phyloP scores from a whole-genome alignment of 1,140 invertebrate species.

The Musca domestica region DNA sequence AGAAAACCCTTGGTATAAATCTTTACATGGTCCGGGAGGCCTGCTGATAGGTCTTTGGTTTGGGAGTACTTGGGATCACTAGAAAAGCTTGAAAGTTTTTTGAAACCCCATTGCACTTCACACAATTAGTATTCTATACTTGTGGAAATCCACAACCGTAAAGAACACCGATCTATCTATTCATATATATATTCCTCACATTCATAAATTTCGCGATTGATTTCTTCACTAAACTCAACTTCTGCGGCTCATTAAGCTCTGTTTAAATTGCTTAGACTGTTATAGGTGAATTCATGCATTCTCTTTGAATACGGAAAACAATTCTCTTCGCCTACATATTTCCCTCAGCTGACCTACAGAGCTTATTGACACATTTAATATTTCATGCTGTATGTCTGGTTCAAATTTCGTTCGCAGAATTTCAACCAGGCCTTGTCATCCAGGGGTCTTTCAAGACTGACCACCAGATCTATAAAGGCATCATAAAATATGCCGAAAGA shows the following conservation, averaged over 20 bases:
- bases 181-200: slow-evolving; percentile 16
- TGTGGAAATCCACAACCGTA: background rate
- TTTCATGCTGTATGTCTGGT: slow-evolving; percentile 18
- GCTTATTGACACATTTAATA: background rate
- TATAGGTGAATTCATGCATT: background rate
- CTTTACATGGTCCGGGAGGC: background rate
- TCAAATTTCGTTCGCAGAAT: slow-evolving; percentile 2
- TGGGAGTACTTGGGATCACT: background rate
- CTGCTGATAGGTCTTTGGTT: background rate
- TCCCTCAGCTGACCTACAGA: background rate
- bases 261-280: background rate
- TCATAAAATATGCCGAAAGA: background rate
- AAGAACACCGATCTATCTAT: slow-evolving; percentile 13
- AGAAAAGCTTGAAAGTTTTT: background rate
- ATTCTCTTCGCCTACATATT: background rate
- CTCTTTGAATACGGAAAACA: background rate
- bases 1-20: no score
- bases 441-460: background rate
- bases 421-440: background rate
- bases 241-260: background rate
- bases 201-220: background rate
- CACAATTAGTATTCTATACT: slow-evolving; percentile 11
- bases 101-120: background rate
- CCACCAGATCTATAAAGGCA: background rate
- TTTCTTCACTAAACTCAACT: background rate